Evolutionary conservation across 2,113 vertebrate species (phyloP).

Genomic region (Varanus komodoensis): DNA sequence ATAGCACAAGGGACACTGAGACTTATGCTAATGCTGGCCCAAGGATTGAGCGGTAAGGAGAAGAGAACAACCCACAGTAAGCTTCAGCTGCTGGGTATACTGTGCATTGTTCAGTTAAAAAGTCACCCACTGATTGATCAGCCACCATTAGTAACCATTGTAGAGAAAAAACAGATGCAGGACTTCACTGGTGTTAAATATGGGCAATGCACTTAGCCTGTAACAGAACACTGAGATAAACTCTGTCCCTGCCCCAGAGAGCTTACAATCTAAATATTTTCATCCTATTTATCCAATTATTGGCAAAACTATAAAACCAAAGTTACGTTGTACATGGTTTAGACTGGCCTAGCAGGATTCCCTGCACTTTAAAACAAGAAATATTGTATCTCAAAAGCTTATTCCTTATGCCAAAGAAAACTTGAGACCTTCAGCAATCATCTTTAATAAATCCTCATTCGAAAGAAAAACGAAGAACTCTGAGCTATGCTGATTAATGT

Average conservation of each 20-base stretch:
- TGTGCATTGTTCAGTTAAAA: no score
- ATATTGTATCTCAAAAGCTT: background rate
- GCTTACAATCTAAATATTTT: conserved; percentile 15
- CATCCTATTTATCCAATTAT: background rate
- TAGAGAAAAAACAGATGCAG: background rate
- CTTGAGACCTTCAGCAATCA: conserved; percentile 43
- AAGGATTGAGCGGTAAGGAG: no score
- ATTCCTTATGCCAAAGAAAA: background rate
- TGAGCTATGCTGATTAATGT: conserved; percentile 3
- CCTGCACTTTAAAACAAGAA: conserved; percentile 27
- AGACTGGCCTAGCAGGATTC: background rate
- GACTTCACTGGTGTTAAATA: background rate
- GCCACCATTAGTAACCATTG: background rate
- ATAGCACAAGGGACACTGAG: no score
- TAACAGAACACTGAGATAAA: background rate
- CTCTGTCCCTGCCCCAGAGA: background rate
- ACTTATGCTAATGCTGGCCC: no score
- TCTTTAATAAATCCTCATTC: conserved; percentile 41
- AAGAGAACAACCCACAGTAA: no score
- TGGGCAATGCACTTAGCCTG: no score
- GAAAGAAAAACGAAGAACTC: conserved; percentile 40
- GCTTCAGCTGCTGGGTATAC: no score
- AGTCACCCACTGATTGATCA: background rate
- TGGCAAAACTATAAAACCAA: background rate
- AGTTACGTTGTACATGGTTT: background rate